Evolutionary conservation across 1,140 invertebrate genomes (phyloP).

Genomic region (Apis dorsata): DNA sequence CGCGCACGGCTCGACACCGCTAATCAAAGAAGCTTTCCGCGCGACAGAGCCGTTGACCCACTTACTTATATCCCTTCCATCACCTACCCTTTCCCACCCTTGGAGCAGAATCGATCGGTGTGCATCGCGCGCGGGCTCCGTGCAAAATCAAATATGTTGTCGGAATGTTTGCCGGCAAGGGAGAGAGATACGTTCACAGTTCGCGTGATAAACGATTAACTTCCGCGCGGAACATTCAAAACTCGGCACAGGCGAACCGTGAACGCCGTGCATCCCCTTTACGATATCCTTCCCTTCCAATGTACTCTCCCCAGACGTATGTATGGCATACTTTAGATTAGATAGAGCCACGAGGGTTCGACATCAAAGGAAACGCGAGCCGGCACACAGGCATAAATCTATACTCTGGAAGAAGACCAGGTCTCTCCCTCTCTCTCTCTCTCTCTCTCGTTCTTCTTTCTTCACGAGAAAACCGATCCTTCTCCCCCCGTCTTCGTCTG

Average conservation of each 20-base stretch:
- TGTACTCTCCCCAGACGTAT: slow-evolving; percentile 9
- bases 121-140: not conserved
- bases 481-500: not conserved
- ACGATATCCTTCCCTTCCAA: slow-evolving; percentile 22
- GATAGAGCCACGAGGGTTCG: slow-evolving; percentile 11
- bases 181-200: slow-evolving; percentile 23
- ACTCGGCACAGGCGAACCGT: slow-evolving; percentile 19
- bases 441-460: slow-evolving; percentile 28
- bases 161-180: slow-evolving; percentile 2
- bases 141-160: slow-evolving; percentile 10
- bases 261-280: slow-evolving; percentile 16
- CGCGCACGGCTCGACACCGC: not conserved
- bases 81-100: not conserved
- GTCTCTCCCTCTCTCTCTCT: slow-evolving; percentile 28
- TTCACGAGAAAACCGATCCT: not conserved
- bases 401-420: slow-evolving; percentile 16
- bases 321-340: slow-evolving; percentile 7
- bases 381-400: not conserved
- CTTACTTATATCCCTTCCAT: slow-evolving; percentile 28
- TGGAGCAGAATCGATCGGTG: not conserved
- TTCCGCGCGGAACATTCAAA: slow-evolving; percentile 12
- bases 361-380: slow-evolving; percentile 37
- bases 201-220: slow-evolving; percentile 47
- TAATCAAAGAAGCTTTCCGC: slow-evolving; percentile 18
- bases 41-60: slow-evolving; percentile 7